Evolutionary conservation across 2,797 vertebrate genomes (phyloP).

Genomic region (Sitta carolinensis): DNA sequence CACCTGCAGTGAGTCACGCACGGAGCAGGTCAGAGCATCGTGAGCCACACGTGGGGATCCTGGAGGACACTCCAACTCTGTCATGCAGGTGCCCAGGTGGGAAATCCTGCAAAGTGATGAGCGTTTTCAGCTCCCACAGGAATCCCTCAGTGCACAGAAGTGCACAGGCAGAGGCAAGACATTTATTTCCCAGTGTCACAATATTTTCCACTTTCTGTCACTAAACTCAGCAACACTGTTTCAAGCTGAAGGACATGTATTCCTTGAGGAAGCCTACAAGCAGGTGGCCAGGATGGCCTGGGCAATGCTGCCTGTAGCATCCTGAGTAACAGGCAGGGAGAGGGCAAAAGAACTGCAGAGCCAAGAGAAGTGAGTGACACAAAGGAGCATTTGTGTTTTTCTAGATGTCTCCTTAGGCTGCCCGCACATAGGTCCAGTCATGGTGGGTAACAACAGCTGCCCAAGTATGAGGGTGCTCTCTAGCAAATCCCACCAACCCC

Average conservation of each 20-base stretch:
- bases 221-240: neutral
- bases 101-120: constrained; percentile 1
- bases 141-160: neutral
- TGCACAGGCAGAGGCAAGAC: neutral
- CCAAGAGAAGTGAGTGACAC: neutral
- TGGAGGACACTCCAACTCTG: neutral
- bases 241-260: neutral
- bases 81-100: neutral
- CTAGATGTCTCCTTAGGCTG: neutral
- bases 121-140: neutral
- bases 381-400: neutral
- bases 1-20: neutral
- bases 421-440: neutral
- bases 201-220: neutral
- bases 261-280: neutral
- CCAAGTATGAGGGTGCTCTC: neutral
- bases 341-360: neutral
- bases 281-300: neutral
- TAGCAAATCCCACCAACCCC: neutral
- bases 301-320: neutral
- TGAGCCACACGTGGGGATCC: accelerated
- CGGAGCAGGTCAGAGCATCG: accelerated
- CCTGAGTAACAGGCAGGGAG: neutral
- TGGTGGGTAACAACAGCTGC: accelerated
- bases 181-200: neutral